Evolutionary conservation across 1,140 invertebrate genomes (phyloP).

Genomic region (Rhyzopertha dominica): DNA sequence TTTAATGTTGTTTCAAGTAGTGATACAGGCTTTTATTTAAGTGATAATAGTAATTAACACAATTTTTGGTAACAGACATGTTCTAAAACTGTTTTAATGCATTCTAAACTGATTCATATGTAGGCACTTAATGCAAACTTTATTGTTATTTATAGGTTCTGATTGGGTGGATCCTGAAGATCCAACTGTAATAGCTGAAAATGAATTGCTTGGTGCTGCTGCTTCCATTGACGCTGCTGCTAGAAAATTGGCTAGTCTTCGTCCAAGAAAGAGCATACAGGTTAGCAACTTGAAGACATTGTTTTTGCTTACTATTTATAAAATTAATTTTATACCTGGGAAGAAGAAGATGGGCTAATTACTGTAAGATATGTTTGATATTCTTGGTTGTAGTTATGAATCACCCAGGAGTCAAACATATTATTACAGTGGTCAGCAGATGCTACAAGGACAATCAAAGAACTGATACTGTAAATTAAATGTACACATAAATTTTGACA

Average conservation of each 20-base stretch:
- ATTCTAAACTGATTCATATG: too few species aligned
- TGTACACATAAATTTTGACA: slow-evolving; percentile 1
- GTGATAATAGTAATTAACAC: too few species aligned
- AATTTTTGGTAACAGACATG: too few species aligned
- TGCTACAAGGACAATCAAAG: too few species aligned
- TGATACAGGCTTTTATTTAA: too few species aligned
- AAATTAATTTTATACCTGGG: slow-evolving; percentile 3
- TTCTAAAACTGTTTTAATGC: too few species aligned
- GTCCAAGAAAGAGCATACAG: slow-evolving; percentile 73
- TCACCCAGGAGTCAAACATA: slow-evolving; percentile 99
- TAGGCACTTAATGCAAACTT: too few species aligned
- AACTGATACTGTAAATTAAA: slow-evolving; percentile 7
- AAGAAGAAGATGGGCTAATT: slow-evolving; percentile 17
- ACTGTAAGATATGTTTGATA: slow-evolving; percentile 99
- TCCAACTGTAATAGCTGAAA: slow-evolving; percentile 96
- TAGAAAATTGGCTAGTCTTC: slow-evolving; percentile 85
- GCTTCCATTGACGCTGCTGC: slow-evolving; percentile 97
- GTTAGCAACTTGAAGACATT: slow-evolving; percentile 42
- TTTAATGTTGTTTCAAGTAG: too few species aligned
- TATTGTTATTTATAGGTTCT: slow-evolving; percentile 50
- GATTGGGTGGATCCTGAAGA: slow-evolving; percentile 97
- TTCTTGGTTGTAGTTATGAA: slow-evolving; percentile 92
- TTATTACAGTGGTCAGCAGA: slow-evolving; percentile 77
- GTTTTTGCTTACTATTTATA: background rate
- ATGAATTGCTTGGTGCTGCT: slow-evolving; percentile 94